Evolutionary conservation across 1,140 invertebrate species (phyloP).

Genomic region (Drosophila navojoa): DNA sequence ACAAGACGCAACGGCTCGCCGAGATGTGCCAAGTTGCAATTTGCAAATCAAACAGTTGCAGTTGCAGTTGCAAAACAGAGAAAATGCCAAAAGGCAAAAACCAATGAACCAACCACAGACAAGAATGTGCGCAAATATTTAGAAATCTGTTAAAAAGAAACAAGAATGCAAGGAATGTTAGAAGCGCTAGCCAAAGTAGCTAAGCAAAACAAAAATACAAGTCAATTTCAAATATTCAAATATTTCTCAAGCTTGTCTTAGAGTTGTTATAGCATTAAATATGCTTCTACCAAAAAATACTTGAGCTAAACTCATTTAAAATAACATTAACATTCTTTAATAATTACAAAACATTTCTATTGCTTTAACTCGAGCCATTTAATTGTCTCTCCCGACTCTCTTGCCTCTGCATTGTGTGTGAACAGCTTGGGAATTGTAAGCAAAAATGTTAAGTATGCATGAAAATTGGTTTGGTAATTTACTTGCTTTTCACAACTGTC

Average conservation of each 20-base stretch:
- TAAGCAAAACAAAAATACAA: background rate
- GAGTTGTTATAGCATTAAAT: no score
- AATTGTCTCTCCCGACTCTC: no score
- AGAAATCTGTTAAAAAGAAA: background rate
- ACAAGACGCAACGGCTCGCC: conserved; percentile 17
- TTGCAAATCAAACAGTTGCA: conserved; percentile 58
- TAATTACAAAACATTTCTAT: no score
- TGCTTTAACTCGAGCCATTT: no score
- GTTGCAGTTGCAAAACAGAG: conserved; percentile 14
- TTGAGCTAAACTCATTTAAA: no score
- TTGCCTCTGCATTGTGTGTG: background rate
- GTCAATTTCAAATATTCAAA: no score
- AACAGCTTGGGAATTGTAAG: background rate
- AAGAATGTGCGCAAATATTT: background rate
- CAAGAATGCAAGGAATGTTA: background rate
- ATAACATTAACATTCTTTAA: no score
- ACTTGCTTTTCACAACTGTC: background rate
- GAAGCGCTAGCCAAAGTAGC: background rate
- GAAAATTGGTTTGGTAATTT: background rate
- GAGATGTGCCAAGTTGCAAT: conserved; percentile 38
- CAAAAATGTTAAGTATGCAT: background rate
- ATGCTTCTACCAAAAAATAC: background rate
- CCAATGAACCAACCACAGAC: no score
- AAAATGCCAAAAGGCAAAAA: conserved; percentile 11
- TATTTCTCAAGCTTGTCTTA: no score